These are phyloP conservation scores for Vandiemenella viatica DNA, from an alignment of 2,888 invertebrate species.

Conservation along the genomic window DNA sequence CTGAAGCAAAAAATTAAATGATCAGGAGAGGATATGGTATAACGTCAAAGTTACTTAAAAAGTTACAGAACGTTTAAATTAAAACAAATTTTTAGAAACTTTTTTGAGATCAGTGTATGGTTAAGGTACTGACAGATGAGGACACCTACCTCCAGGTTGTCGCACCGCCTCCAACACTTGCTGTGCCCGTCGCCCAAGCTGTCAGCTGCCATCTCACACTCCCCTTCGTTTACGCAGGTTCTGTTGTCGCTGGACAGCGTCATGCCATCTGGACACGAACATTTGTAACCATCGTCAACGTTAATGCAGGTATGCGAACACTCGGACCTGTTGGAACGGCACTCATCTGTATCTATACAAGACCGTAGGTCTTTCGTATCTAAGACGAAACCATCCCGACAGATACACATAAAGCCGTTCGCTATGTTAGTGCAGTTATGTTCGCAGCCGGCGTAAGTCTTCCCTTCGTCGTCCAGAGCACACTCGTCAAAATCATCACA, in stretches of 20 bases:
- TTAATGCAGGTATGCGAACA: conserved; percentile 25
- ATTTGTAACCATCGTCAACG: conserved; percentile 31
- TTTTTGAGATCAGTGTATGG: too few relatives aligned
- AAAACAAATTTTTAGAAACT: too few relatives aligned
- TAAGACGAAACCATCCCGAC: conserved; percentile 25
- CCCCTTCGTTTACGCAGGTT: conserved; percentile 27
- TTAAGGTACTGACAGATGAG: too few relatives aligned
- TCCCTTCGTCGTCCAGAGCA: conserved; percentile 30
- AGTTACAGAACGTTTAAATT: too few relatives aligned
- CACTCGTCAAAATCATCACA: conserved; percentile 36
- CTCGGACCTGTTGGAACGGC: conserved; percentile 16
- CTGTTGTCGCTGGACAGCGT: conserved; percentile 25
- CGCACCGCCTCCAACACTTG: conserved; percentile 24
- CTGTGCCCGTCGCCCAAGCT: conserved; percentile 23
- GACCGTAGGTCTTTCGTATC: conserved; percentile 19
- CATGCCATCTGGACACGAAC: conserved; percentile 32
- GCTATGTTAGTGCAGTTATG: conserved; percentile 27
- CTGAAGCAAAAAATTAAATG: too few relatives aligned
- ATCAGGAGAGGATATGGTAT: too few relatives aligned
- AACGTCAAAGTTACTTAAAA: too few relatives aligned
- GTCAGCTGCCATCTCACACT: conserved; percentile 27
- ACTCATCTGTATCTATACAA: conserved; percentile 14
- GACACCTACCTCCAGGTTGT: conserved; percentile 24
- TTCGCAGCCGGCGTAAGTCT: conserved; percentile 22
- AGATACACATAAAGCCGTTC: conserved; percentile 21